Evolutionary conservation across 2,113 vertebrate genomes (phyloP).

Genomic region (Tachysurus fulvidraco): DNA sequence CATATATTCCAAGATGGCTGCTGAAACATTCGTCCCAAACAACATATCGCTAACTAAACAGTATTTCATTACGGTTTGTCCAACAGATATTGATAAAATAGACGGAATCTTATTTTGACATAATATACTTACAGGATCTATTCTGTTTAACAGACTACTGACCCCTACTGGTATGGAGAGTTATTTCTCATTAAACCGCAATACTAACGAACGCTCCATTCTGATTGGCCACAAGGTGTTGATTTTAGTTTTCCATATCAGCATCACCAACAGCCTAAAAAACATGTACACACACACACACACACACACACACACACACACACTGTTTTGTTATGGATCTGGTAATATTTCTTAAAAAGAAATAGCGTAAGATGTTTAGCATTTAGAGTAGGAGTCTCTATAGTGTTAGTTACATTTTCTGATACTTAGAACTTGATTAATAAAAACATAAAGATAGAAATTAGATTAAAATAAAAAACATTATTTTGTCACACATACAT

Average conservation of each 20-base stretch:
- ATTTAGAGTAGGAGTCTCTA: background rate
- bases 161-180: background rate
- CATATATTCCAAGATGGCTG: background rate
- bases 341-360: background rate
- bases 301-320: no score
- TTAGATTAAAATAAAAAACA: no score
- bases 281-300: background rate
- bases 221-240: background rate
- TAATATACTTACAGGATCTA: no score
- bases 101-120: background rate
- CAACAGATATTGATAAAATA: background rate
- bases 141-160: background rate
- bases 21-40: background rate
- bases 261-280: background rate
- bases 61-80: background rate
- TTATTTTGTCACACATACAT: no score
- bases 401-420: background rate
- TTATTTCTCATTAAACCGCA: background rate
- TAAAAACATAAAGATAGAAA: no score
- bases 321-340: background rate
- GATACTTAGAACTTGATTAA: background rate
- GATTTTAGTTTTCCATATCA: background rate
- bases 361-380: background rate
- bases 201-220: background rate
- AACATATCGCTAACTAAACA: background rate